These are phyloP conservation scores for Poeciliopsis retropinna DNA, from an alignment of 2,113 vertebrate genomes.

Conservation along the genomic window DNA sequence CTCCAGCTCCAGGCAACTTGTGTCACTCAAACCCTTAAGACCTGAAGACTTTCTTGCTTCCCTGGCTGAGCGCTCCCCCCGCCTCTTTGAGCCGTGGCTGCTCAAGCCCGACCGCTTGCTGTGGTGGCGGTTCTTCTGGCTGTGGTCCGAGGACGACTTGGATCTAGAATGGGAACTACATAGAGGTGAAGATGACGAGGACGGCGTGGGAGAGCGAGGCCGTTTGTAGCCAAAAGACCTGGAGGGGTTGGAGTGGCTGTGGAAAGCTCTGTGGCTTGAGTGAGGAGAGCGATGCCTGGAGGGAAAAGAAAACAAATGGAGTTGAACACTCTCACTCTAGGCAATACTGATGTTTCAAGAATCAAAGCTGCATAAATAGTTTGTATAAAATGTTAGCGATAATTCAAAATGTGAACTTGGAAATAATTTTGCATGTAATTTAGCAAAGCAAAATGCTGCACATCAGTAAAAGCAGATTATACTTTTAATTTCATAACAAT, in stretches of 20 bases:
- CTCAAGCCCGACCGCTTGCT: constrained; percentile 69
- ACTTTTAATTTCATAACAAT: no score
- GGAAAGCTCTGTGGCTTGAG: constrained; percentile 82
- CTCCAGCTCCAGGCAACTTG: constrained; percentile 81
- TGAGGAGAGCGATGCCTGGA: constrained; percentile 88
- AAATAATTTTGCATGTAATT: no score
- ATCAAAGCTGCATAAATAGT: no score
- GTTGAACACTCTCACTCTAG: not conserved
- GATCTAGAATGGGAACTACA: constrained; percentile 83
- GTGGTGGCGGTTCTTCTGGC: constrained; percentile 30
- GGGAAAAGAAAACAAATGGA: constrained; percentile 51
- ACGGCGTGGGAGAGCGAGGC: constrained; percentile 83
- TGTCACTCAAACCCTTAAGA: constrained; percentile 37
- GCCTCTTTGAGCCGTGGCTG: constrained; percentile 42
- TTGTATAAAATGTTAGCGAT: no score
- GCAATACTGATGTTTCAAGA: not conserved
- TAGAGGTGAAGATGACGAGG: constrained; percentile 80
- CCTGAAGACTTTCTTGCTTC: constrained; percentile 26
- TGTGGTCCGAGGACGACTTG: constrained; percentile 52
- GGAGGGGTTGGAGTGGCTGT: constrained; percentile 83
- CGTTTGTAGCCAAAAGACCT: constrained; percentile 89
- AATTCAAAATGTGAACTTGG: no score
- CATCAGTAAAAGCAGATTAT: no score
- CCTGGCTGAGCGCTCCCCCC: not conserved
- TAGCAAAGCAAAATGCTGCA: no score